Percentiles rank a stretch among this genome's conserved stretches.
These are phyloP conservation scores for Drosophila ercepeae DNA, from an alignment of 1,140 invertebrate genomes.

Conservation along the genomic window DNA sequence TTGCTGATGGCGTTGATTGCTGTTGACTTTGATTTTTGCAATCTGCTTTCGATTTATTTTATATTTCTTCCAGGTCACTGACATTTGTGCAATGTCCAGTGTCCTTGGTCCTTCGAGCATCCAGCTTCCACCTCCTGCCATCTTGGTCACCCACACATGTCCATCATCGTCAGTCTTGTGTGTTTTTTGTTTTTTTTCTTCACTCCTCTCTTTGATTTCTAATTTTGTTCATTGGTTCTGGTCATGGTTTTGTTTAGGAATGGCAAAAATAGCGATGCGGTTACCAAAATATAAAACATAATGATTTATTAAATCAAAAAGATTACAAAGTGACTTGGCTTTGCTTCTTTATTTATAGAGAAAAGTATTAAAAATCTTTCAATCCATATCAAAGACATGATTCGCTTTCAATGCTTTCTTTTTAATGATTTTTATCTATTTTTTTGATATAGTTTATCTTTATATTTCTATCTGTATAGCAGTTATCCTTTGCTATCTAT, in stretches of 20 bases:
- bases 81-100: conserved; percentile 57
- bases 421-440: not conserved
- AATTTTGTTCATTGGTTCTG: conserved; percentile 60
- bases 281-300: not conserved
- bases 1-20: conserved; percentile 66
- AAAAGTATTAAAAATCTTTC: no score
- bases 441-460: not conserved
- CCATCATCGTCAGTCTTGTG: conserved; percentile 27
- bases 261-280: not conserved
- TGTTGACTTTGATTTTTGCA: conserved; percentile 81
- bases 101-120: not conserved
- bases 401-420: no score
- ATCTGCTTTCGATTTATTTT: conserved; percentile 77
- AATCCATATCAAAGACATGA: no score
- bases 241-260: not conserved
- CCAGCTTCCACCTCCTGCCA: no score
- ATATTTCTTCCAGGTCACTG: conserved; percentile 76
- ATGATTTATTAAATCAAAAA: not conserved
- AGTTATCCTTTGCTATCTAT: no score
- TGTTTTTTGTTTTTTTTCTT: conserved; percentile 11
- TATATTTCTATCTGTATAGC: no score
- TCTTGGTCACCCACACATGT: conserved; percentile 19
- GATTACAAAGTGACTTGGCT: no score
- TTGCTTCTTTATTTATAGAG: no score
- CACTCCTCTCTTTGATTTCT: conserved; percentile 47